These are phyloP conservation scores for Microplitis deprimator DNA, from an alignment of 2,888 invertebrate genomes.

Conservation along the genomic window DNA sequence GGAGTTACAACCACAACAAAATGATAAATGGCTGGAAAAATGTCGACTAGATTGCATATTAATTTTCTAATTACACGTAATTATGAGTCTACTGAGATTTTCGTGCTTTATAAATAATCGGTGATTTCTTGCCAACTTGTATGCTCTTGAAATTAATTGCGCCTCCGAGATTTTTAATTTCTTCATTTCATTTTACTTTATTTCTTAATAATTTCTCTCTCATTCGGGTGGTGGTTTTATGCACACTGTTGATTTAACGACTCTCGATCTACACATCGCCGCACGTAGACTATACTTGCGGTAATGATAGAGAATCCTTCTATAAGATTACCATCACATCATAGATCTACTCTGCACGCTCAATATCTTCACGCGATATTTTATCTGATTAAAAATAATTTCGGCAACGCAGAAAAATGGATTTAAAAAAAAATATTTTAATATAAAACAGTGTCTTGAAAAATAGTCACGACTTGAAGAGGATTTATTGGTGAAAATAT, in stretches of 20 bases:
- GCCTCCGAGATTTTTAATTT: constrained; percentile 17
- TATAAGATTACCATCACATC: constrained; percentile 44
- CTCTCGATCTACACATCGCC: constrained; percentile 33
- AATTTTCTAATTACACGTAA: constrained; percentile 48
- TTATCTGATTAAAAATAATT: neutral
- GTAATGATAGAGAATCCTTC: constrained; percentile 49
- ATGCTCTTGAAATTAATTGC: constrained; percentile 48
- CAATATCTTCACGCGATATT: constrained; percentile 50
- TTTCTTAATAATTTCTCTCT: constrained; percentile 23
- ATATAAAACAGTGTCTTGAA: neutral
- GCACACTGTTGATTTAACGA: constrained; percentile 34
- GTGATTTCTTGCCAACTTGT: constrained; percentile 38
- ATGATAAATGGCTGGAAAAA: constrained; percentile 49
- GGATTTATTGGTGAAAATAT: constrained; percentile 17
- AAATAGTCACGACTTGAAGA: neutral
- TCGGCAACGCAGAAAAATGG: neutral
- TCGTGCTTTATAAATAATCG: constrained; percentile 48
- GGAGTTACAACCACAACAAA: constrained; percentile 34
- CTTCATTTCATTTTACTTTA: constrained; percentile 22
- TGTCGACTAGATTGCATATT: constrained; percentile 46
- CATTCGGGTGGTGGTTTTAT: constrained; percentile 22
- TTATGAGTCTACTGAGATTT: constrained; percentile 44
- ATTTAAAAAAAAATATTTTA: neutral
- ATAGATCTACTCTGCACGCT: constrained; percentile 35
- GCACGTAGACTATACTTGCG: constrained; percentile 50